phyloP scores from a whole-genome alignment of 2,113 vertebrate genomes.

The Rana temporaria region DNA sequence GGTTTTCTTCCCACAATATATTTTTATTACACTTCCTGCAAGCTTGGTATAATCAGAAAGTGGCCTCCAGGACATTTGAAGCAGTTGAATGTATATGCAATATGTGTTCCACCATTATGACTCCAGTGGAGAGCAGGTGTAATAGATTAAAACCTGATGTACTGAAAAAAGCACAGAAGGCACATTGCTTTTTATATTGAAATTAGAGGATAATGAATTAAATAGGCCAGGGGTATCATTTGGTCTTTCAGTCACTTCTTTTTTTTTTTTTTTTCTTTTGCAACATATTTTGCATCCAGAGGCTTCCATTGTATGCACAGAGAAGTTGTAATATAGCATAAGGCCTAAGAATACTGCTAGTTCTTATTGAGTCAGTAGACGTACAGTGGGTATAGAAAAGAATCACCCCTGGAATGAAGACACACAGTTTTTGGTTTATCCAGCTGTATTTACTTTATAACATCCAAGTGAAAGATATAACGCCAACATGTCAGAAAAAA shows the following conservation, averaged over 20 bases:
- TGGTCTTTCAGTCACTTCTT: not conserved
- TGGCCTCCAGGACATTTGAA: conserved; percentile 29
- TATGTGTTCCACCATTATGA: conserved; percentile 24
- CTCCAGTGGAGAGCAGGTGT: conserved; percentile 14
- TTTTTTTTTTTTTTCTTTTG: not conserved
- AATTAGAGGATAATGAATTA: conserved; percentile 1
- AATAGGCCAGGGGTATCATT: not conserved
- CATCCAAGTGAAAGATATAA: too few species aligned
- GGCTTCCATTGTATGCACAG: too few species aligned
- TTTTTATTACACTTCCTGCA: conserved; percentile 19
- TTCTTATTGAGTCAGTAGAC: too few species aligned
- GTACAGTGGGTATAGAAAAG: too few species aligned
- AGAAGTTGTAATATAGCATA: too few species aligned
- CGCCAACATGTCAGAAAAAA: too few species aligned
- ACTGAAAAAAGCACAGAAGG: conserved; percentile 1
- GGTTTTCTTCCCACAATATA: conserved; percentile 8
- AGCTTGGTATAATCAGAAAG: conserved; percentile 14
- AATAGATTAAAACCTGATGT: conserved; percentile 27
- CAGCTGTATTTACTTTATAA: too few species aligned
- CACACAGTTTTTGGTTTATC: too few species aligned
- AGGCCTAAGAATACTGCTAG: too few species aligned
- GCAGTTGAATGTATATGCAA: conserved; percentile 27
- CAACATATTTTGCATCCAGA: too few species aligned
- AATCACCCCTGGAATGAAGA: too few species aligned
- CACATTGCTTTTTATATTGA: conserved; percentile 1